Conservation (phyloP, 2,888 invertebrate genomes). For the Aspidiotus rigidus region DNA sequence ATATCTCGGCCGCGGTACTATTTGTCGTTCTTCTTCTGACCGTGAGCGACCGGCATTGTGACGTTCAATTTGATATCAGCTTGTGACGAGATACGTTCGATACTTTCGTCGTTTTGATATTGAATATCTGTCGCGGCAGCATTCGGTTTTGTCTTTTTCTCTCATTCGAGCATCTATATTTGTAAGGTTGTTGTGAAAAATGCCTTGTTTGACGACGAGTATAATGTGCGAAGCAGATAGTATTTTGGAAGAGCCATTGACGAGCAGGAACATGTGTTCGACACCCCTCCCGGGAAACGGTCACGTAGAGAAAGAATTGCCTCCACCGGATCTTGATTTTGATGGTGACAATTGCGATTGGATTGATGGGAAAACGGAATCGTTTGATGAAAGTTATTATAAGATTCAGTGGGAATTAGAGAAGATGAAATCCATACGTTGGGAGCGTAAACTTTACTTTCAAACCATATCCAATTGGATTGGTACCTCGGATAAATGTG, state of each 20-base stretch:
- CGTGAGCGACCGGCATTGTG: too few relatives aligned
- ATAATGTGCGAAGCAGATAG: conserved; percentile 11
- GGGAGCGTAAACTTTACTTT: neutral
- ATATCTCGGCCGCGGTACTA: too few relatives aligned
- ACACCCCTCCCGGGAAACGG: conserved; percentile 14
- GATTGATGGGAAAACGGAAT: neutral
- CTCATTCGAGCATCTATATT: neutral
- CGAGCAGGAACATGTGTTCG: conserved; percentile 21
- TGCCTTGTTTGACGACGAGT: conserved; percentile 21
- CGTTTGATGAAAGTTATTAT: conserved; percentile 12
- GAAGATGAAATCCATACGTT: neutral
- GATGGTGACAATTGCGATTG: neutral
- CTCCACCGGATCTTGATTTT: neutral
- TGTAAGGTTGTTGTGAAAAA: neutral
- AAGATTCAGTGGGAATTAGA: conserved; percentile 17
- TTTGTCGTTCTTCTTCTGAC: too few relatives aligned
- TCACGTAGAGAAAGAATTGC: neutral
- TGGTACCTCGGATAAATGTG: too few relatives aligned
- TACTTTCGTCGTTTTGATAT: too few relatives aligned
- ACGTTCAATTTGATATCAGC: too few relatives aligned
- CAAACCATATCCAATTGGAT: too few relatives aligned
- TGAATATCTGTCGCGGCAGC: neutral
- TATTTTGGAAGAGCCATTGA: neutral
- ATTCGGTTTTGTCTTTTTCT: too few relatives aligned
- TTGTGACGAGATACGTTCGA: too few relatives aligned